These are phyloP conservation scores for Xyliphius kryptos DNA, from an alignment of 2,113 vertebrate species.

Conservation along the genomic window DNA sequence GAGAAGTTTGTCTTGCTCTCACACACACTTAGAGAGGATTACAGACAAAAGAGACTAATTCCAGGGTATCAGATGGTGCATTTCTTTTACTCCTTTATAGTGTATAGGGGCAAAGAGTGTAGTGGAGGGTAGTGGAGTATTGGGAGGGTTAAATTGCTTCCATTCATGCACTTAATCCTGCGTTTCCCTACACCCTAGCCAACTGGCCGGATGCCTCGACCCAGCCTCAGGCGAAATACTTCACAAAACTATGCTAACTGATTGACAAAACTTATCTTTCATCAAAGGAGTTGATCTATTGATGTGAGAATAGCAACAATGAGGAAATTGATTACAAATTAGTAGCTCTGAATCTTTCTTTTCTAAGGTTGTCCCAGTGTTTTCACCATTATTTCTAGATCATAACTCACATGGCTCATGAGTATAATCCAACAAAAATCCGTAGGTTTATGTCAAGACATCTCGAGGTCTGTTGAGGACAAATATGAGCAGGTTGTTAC, in stretches of 20 bases:
- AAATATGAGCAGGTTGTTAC: constrained; percentile 22
- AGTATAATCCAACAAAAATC: too few relatives aligned
- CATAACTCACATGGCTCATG: too few relatives aligned
- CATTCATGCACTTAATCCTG: constrained; percentile 35
- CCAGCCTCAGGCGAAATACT: constrained; percentile 17
- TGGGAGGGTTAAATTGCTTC: constrained; percentile 36
- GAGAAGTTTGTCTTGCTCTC: constrained; percentile 36
- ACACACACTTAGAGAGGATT: constrained; percentile 44
- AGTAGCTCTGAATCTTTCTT: too few relatives aligned
- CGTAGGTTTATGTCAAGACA: too few relatives aligned
- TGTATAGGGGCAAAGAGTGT: constrained; percentile 7
- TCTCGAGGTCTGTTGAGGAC: constrained; percentile 1
- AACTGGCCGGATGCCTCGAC: constrained; percentile 26
- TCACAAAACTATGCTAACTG: neutral
- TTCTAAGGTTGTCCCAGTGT: too few relatives aligned
- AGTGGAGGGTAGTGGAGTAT: too few relatives aligned
- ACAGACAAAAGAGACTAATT: constrained; percentile 44
- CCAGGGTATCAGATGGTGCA: constrained; percentile 45
- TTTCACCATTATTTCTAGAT: too few relatives aligned
- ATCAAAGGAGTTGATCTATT: neutral
- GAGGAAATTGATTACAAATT: too few relatives aligned
- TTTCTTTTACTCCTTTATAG: constrained; percentile 24
- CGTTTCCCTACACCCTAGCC: constrained; percentile 31
- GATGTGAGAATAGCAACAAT: neutral
- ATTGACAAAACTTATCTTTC: neutral